Conservation (phyloP, 37 sponge, comb jelly and placozoan species). For the Hexactinellida sp. region DNA sequence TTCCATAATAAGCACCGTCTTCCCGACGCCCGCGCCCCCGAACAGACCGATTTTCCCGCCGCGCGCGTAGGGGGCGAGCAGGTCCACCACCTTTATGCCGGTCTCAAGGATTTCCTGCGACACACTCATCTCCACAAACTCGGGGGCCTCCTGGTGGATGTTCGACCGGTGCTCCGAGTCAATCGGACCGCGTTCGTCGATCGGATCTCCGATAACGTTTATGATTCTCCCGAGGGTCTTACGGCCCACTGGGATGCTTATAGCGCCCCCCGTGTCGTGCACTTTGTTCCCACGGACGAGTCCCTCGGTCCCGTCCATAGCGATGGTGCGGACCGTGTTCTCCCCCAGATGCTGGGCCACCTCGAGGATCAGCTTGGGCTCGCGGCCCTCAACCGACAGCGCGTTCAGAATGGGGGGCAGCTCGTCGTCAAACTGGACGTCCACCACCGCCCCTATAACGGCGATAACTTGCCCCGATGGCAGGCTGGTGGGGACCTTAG, state of each 20-base stretch:
- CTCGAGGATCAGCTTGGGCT: conserved; percentile 69
- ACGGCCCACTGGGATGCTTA: conserved; percentile 88
- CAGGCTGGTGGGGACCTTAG: not conserved
- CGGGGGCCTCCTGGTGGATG: conserved; percentile 94
- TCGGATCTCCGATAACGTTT: conserved; percentile 97
- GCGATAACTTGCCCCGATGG: conserved; percentile 73
- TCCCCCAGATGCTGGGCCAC: conserved; percentile 99
- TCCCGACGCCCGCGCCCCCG: conserved; percentile 99
- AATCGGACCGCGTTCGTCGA: conserved; percentile 95
- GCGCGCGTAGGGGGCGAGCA: conserved; percentile 94
- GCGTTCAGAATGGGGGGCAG: conserved; percentile 96
- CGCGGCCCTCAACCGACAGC: conserved; percentile 66
- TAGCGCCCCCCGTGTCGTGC: conserved; percentile 70
- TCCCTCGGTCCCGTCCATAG: conserved; percentile 99
- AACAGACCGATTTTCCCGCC: conserved; percentile 99
- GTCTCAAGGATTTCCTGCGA: conserved; percentile 95
- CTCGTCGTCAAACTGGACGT: conserved; percentile 94
- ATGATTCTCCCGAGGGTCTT: conserved; percentile 97
- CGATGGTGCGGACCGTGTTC: conserved; percentile 91
- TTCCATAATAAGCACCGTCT: conserved; percentile 98
- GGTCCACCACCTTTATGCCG: conserved; percentile 98
- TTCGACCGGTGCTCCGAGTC: conserved; percentile 44
- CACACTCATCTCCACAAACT: conserved; percentile 96
- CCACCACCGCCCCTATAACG: conserved; percentile 98
- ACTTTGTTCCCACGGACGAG: conserved; percentile 72